Conservation (phyloP, 2,797 vertebrate species). For the Borostomias antarcticus region DNA sequence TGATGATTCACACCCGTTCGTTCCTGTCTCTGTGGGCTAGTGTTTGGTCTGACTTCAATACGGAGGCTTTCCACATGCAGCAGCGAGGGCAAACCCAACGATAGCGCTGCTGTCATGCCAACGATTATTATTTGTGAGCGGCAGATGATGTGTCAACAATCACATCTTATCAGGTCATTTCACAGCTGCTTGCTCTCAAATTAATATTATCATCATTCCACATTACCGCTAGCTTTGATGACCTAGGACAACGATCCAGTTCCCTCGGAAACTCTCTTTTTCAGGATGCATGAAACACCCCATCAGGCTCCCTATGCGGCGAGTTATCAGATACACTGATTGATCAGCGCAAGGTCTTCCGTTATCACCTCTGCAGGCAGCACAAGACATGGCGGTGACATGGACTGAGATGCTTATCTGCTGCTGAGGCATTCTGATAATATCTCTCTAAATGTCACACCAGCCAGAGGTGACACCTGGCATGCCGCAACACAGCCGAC, state of each 20-base stretch:
- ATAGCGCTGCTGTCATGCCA: slow-evolving; percentile 62
- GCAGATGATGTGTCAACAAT: slow-evolving; percentile 75
- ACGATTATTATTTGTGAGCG: slow-evolving; percentile 70
- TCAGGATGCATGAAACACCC: slow-evolving; percentile 6
- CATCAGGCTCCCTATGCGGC: not conserved
- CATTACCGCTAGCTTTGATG: slow-evolving; percentile 69
- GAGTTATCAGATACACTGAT: not conserved
- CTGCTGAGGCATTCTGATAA: slow-evolving; percentile 18
- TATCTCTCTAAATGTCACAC: slow-evolving; percentile 23
- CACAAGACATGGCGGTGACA: not conserved
- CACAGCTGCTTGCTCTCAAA: slow-evolving; percentile 74
- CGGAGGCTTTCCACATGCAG: slow-evolving; percentile 46
- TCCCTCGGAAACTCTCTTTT: slow-evolving; percentile 39
- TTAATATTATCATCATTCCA: slow-evolving; percentile 73
- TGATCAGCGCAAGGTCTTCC: too few relatives aligned
- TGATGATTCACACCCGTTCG: too few relatives aligned
- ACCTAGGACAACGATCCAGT: slow-evolving; percentile 57
- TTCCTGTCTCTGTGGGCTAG: too few relatives aligned
- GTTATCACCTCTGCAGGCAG: too few relatives aligned
- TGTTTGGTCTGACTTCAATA: slow-evolving; percentile 33
- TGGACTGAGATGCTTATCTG: slow-evolving; percentile 18
- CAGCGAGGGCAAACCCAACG: slow-evolving; percentile 45
- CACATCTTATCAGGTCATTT: slow-evolving; percentile 73
- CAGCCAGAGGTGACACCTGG: slow-evolving; percentile 17
- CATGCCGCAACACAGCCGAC: too few relatives aligned